A percentile compares a stretch with the other conserved stretches of the same genome.
Evolutionary conservation across 2,888 invertebrate species (phyloP).

Genomic region (Philereme transversata): DNA sequence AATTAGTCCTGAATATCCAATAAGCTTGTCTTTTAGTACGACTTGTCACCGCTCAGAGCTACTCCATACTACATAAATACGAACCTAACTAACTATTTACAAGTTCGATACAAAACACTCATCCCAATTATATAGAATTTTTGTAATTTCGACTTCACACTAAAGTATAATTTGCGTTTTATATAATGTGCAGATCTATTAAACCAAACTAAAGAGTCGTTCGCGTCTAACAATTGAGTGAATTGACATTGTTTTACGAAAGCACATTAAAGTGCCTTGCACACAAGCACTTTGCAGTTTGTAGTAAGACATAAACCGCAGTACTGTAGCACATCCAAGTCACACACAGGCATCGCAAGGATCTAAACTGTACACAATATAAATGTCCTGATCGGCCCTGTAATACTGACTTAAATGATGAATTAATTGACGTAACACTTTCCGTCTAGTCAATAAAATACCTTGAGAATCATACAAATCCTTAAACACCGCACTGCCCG

Average conservation of each 20-base stretch:
- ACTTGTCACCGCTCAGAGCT: constrained; percentile 20
- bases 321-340: constrained; percentile 2
- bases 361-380: constrained; percentile 36
- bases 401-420: constrained; percentile 78
- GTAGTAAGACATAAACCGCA: constrained; percentile 4
- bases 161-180: constrained; percentile 29
- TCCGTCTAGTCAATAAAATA: constrained; percentile 40
- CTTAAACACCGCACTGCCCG: constrained; percentile 36
- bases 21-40: constrained; percentile 34
- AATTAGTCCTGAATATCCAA: constrained; percentile 3
- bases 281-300: constrained; percentile 8
- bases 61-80: constrained; percentile 31
- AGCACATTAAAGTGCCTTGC: background rate
- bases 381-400: constrained; percentile 60
- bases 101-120: constrained; percentile 53
- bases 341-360: background rate
- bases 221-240: constrained; percentile 2
- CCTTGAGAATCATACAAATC: constrained; percentile 56
- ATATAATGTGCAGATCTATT: constrained; percentile 42
- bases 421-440: constrained; percentile 68
- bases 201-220: constrained; percentile 19
- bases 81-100: constrained; percentile 53
- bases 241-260: constrained; percentile 12
- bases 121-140: constrained; percentile 24
- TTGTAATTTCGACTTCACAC: constrained; percentile 30